Conservation (phyloP, 2,797 vertebrate genomes). For the Rhinoraja longicauda region DNA sequence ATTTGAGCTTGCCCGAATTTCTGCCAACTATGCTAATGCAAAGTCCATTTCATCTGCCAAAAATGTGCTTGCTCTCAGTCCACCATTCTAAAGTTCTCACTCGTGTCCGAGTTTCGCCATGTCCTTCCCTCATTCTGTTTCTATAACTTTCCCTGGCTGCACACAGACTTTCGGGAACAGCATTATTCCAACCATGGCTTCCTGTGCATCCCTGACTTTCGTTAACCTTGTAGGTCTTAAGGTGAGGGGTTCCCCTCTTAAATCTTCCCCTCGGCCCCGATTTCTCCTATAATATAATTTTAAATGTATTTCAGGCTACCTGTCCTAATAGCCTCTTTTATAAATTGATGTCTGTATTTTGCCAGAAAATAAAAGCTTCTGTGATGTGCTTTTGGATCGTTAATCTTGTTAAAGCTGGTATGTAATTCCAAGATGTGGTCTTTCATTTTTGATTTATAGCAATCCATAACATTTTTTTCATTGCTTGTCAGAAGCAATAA, state of each 20-base stretch:
- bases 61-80: background rate
- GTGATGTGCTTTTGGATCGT: background rate
- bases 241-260: background rate
- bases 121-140: background rate
- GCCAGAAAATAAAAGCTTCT: background rate
- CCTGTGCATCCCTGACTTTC: background rate
- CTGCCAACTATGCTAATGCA: background rate
- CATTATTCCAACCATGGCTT: background rate
- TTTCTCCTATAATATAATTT: background rate
- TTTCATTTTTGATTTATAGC: background rate
- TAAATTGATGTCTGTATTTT: background rate
- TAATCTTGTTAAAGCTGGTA: background rate
- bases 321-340: background rate
- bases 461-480: background rate
- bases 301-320: background rate
- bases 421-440: background rate
- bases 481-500: background rate
- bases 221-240: background rate
- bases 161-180: background rate
- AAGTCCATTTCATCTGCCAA: background rate
- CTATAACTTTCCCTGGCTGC: background rate
- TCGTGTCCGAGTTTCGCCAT: background rate
- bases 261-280: background rate
- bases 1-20: background rate
- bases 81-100: background rate